Evolutionary conservation across 1,140 invertebrate species (phyloP), one percentile per base, ranked within the genome.

Genomic region (Microplitis mediator): DNA sequence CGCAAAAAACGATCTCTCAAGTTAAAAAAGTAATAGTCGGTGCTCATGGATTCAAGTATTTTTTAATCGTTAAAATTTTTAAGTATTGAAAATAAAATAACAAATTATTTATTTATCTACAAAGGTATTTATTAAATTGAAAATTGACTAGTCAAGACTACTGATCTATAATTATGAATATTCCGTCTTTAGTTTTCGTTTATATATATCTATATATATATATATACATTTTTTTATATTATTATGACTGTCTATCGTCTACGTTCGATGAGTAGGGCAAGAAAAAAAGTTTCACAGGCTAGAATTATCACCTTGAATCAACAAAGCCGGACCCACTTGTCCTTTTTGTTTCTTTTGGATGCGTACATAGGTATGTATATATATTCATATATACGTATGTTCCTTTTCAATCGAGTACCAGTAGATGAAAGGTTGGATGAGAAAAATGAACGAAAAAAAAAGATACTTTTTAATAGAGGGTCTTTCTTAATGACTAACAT

Each of bases 291-390:
- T 78, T 78, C 74, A 77, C 84, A 82, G 83, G 74, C 81, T 79
- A 76, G 82, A 81, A 85, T 85, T 85, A 85, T 84, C 84, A 79
- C 81, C 81, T 85, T 82, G 81, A 85, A 85, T 83, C 83, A 85
- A 85, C 84, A 85, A 82, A 83, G 79, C 80, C 82, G 79, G 51
- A 9, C 31, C 31, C 52, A 54, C 52, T 54, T 13, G 11, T n/a
- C 3, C 9, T 54, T 54, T 11, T 54, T 54, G 13, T 11, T 54
- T 54, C 14, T n/a, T 54, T 54, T 16, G 9, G 4, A 54, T 45
- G 23, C 23, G 23, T 45, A 9, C 8, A 9, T 45, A 45, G 39
- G 11, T 45, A 45, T 11, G 6, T 45, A 11, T 45, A 45, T 45
- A 23, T 23, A 23, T 23, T 23, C 23, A 23, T 23, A 23, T 23